Evolutionary conservation across 2,797 vertebrate genomes (phyloP), one percentile per base, ranked within the genome.

Genomic region (Tokudaia muenninki): DNA sequence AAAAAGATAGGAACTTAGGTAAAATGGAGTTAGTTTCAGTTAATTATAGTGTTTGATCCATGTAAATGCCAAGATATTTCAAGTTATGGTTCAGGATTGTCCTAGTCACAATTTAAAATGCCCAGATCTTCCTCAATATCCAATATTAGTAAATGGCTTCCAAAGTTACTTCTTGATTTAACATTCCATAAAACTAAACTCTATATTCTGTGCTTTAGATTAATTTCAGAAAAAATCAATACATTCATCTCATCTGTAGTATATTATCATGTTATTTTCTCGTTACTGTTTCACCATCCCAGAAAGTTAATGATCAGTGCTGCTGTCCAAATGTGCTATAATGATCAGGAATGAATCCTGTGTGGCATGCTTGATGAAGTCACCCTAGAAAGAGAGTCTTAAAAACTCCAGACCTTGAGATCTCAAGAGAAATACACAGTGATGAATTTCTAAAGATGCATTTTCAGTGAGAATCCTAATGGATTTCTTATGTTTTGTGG

Each of bases 21-120:
- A 67, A 87, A 92, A 52, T 24, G 14, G n/a, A 89, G n/a, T 92
- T 91, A 50, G 3, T 55, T 93, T 90, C 50, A 96, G 7, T 14
- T 94, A 55, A 91, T 80, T 95, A 16, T 24, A 78, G 92, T 50
- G 72, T 95, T 92, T 87, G 8, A 67, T 75, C 21, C 37, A 75
- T 90, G 44, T 31, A 63, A 47, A 21, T n/a, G 84, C 59, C 21
- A 74, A 14, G 57, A 9, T 19, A 83, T 92, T 80, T 52, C 34
- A 88, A 44, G 14, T 61, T 86, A 7, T 37, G n/a, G 4, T 84
- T 4, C 1, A 77, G 19, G 29, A 52, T 55, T 91, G 34, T 55
- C 47, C 34, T 37, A 9, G 6, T 74, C 31, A 63, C 0, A 82
- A 37, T 86, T n/a, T 8, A 72, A 26, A 80, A n/a, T 86, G 67